Evolutionary conservation across 53 echinoderm and acorn worm species (phyloP), one percentile per base, ranked within the genome.

Genomic region (Pentamera pediparva): DNA sequence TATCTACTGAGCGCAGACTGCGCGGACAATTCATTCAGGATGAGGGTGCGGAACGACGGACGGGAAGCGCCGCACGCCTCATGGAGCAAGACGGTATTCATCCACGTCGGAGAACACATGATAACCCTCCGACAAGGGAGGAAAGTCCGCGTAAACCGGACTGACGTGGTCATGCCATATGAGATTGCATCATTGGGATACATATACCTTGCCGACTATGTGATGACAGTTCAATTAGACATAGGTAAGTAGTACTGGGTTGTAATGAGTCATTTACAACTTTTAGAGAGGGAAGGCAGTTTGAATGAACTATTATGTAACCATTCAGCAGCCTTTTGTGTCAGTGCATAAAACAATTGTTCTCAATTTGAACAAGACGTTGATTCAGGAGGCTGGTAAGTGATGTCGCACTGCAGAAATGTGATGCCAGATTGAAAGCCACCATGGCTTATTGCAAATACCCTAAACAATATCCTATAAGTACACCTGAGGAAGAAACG

Each of bases 81-180:
- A 1, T 98, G 98, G 98, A 98, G 92, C 34, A 91, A 92, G 59
- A 87, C 89, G 8, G 92, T 98, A 62, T 91, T 91, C 78, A 72
- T 96, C 39, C 83, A 78, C 32, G 43, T 98, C 21, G 76, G 62
- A 33, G 83, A 61, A 20, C 69, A 92, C 69, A 76, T 83, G 50
- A 84, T 98, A 56, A 92, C 86, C 4, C 61, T 98, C 18, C 75
- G 84, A 28, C 98, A 91, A 61, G 86, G 92, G 49, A 88, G 83
- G 38, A 76, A 78, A 1, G 98, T 98, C 15, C 86, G 88, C 8
- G 91, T 83, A 21, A 84, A 98, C 45, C 57, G 78, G 38, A 37
- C 73, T 31, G 75, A 80, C 13, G 78, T 98, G 5, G 70, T 78
- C 3, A 39, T 98, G 13, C 98, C 98, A 13, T 78, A 89, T 52